Percentiles rank a stretch among this genome's conserved stretches.
Evolutionary conservation across 2,888 invertebrate genomes (phyloP).

Genomic region (Tryphoninae sp.): DNA sequence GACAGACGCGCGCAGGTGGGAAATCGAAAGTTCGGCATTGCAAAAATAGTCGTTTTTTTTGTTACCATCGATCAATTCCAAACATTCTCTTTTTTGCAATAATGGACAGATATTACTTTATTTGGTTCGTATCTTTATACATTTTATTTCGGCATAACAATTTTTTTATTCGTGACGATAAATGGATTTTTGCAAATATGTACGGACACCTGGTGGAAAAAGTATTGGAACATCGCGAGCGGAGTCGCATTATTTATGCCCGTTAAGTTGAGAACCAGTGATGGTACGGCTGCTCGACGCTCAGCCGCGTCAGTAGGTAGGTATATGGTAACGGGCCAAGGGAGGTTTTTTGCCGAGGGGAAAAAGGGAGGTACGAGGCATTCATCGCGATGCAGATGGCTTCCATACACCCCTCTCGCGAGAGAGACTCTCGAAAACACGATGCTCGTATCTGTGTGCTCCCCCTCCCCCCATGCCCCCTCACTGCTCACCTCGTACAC

Average conservation of each 20-base stretch:
- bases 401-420: constrained; percentile 78
- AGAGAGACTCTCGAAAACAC: constrained; percentile 44
- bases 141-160: not conserved
- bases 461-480: constrained; percentile 23
- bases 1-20: no score
- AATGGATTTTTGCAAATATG: not conserved
- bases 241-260: not conserved
- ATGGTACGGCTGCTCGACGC: constrained; percentile 76
- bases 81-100: no score
- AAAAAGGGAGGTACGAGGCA: constrained; percentile 75
- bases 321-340: constrained; percentile 72
- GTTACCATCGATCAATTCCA: no score
- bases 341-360: constrained; percentile 72
- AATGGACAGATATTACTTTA: not conserved
- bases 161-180: constrained; percentile 1
- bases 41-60: constrained; percentile 73
- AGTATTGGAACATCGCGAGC: not conserved
- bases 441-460: constrained; percentile 51
- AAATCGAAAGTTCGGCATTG: constrained; percentile 67
- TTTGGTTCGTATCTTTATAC: not conserved
- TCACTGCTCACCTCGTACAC: constrained; percentile 3
- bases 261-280: constrained; percentile 76
- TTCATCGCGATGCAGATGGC: constrained; percentile 81
- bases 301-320: constrained; percentile 72
- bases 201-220: not conserved